Percentiles rank a stretch among this genome's conserved stretches.
These are phyloP conservation scores for Sphyrna mokarran DNA, from an alignment of 2,113 vertebrate genomes.

Conservation along the genomic window DNA sequence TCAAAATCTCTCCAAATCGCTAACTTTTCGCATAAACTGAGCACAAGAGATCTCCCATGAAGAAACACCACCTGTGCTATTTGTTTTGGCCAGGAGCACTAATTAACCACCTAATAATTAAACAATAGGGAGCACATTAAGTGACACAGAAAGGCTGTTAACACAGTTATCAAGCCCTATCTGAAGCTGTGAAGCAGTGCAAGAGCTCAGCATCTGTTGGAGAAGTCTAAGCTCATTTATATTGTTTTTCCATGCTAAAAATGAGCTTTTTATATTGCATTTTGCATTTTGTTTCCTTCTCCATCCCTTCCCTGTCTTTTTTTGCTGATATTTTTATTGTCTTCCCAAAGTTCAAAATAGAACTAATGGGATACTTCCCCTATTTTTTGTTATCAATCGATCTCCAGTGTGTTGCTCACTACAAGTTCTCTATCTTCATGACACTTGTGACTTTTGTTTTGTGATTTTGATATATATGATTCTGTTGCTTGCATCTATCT, in stretches of 20 bases:
- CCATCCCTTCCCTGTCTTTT: background rate
- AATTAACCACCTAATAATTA: conserved; percentile 34
- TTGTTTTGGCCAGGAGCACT: conserved; percentile 33
- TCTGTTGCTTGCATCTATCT: background rate
- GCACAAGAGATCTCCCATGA: background rate
- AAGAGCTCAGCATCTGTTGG: conserved; percentile 31
- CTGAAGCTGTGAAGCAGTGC: conserved; percentile 1
- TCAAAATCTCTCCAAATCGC: conserved; percentile 21
- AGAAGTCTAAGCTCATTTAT: background rate
- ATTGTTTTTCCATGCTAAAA: background rate
- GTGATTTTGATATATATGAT: background rate
- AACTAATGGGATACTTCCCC: background rate
- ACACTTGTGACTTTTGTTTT: background rate
- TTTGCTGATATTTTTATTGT: background rate
- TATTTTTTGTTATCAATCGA: background rate
- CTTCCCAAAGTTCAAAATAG: background rate
- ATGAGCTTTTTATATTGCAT: background rate
- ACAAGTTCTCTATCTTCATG: background rate
- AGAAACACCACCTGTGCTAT: conserved; percentile 26
- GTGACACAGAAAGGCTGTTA: conserved; percentile 29
- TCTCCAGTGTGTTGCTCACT: background rate
- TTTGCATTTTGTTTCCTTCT: background rate
- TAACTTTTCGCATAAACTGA: background rate
- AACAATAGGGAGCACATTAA: conserved; percentile 34
- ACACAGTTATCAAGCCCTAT: conserved; percentile 28